Conservation (phyloP, 2,113 vertebrate genomes). For the Leptobrachium ailaonicum region DNA sequence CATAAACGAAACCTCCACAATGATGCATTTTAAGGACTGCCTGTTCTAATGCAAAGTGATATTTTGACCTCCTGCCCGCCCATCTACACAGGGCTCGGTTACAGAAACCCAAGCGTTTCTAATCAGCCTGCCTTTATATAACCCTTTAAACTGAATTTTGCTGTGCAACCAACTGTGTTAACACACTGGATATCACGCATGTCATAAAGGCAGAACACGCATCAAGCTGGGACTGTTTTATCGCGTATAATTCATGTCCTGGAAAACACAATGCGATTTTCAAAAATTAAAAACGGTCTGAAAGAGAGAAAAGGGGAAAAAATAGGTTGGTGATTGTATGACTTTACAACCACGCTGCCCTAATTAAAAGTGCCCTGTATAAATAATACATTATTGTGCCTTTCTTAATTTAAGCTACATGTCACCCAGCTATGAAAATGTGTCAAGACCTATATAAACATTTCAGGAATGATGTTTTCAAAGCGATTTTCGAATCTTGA, state of each 20-base stretch:
- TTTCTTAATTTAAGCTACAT: not conserved
- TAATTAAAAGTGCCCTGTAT: conserved; percentile 41
- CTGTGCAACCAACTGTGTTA: not conserved
- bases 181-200: not conserved
- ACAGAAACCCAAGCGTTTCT: not conserved
- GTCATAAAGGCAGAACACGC: not conserved
- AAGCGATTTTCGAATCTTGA: conserved; percentile 35
- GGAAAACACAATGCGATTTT: conserved; percentile 2
- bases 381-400: conserved; percentile 26
- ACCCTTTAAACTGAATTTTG: not conserved
- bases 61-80: no score
- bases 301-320: not conserved
- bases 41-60: no score
- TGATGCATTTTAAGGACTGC: no score
- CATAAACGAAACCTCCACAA: not conserved
- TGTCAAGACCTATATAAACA: conserved; percentile 39
- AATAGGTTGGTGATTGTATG: not conserved
- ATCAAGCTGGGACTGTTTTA: conserved; percentile 18
- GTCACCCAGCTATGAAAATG: conserved; percentile 38
- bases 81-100: not conserved
- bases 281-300: not conserved
- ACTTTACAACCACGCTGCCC: conserved; percentile 8
- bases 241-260: conserved; percentile 15
- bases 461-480: conserved; percentile 38
- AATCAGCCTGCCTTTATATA: not conserved